Evolutionary conservation across 2,113 vertebrate species (phyloP).

Genomic region (Serilophus lunatus): DNA sequence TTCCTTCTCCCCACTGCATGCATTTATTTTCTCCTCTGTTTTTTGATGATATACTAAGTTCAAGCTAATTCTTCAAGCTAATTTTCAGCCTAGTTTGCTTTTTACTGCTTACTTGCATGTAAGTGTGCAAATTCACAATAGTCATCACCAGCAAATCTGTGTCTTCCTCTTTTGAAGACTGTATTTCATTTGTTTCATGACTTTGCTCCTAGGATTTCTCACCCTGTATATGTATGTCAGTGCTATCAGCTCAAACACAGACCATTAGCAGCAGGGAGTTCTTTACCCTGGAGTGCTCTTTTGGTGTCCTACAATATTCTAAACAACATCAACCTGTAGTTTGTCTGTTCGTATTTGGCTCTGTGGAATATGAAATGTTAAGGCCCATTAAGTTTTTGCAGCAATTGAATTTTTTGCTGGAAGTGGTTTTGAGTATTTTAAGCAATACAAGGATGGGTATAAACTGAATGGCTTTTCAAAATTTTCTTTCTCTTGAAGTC

Average conservation of each 20-base stretch:
- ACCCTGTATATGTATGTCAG: neutral
- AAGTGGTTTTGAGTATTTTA: slow-evolving; percentile 50
- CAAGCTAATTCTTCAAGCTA: neutral
- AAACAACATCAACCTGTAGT: slow-evolving; percentile 9
- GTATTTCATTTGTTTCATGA: neutral
- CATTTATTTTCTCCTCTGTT: neutral
- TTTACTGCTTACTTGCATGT: neutral
- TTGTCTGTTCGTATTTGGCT: neutral
- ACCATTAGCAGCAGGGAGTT: neutral
- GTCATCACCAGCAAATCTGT: neutral
- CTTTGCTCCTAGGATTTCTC: neutral
- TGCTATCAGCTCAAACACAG: neutral
- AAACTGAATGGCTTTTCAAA: slow-evolving; percentile 39
- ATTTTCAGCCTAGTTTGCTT: neutral
- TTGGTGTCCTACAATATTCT: neutral
- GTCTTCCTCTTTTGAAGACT: neutral
- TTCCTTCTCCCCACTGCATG: neutral
- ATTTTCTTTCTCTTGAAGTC: slow-evolving; percentile 47
- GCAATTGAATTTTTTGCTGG: slow-evolving; percentile 52
- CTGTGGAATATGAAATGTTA: slow-evolving; percentile 13
- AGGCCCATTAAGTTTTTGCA: slow-evolving; percentile 33
- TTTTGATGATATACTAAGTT: too few species aligned
- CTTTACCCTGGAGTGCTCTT: neutral
- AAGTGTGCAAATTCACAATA: neutral
- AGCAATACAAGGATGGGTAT: slow-evolving; percentile 27